Conservation (phyloP, 2,888 invertebrate genomes). For the Hofmannophila pseudospretella region DNA sequence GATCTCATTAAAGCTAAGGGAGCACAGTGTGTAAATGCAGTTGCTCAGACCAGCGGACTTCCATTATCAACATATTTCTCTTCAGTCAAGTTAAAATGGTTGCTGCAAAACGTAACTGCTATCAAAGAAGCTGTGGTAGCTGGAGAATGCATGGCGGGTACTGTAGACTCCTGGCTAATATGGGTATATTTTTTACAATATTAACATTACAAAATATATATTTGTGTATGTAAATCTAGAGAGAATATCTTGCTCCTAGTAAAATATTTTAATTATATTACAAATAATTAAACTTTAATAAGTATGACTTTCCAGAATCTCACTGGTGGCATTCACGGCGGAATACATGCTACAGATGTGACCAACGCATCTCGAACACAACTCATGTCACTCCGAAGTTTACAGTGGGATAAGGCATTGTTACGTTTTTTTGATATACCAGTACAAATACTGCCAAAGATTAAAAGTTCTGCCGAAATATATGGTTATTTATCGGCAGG, state of each 20-base stretch:
- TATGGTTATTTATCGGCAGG: slow-evolving; percentile 89
- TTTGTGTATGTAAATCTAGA: too few relatives aligned
- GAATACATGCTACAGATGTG: slow-evolving; percentile 93
- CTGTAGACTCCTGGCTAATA: slow-evolving; percentile 96
- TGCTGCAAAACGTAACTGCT: slow-evolving; percentile 89
- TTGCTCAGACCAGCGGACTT: slow-evolving; percentile 84
- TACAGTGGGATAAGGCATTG: slow-evolving; percentile 93
- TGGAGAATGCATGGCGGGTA: slow-evolving; percentile 88
- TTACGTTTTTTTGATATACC: slow-evolving; percentile 94
- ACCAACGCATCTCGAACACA: slow-evolving; percentile 98
- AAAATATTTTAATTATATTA: too few relatives aligned
- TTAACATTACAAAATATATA: not conserved
- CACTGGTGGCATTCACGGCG: slow-evolving; percentile 75
- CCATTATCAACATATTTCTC: slow-evolving; percentile 98
- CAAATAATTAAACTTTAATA: too few relatives aligned
- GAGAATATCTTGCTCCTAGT: too few relatives aligned
- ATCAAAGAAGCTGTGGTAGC: slow-evolving; percentile 84
- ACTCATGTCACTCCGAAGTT: slow-evolving; percentile 93
- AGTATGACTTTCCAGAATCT: slow-evolving; percentile 79
- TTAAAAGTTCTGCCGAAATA: slow-evolving; percentile 93
- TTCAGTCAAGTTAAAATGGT: slow-evolving; percentile 96
- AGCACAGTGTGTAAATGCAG: slow-evolving; percentile 57
- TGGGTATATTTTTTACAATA: slow-evolving; percentile 85
- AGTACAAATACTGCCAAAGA: slow-evolving; percentile 89
- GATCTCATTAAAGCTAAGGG: slow-evolving; percentile 73